phyloP scores from a whole-genome alignment of 2,888 invertebrate genomes.

The Melinaea marsaeus region DNA sequence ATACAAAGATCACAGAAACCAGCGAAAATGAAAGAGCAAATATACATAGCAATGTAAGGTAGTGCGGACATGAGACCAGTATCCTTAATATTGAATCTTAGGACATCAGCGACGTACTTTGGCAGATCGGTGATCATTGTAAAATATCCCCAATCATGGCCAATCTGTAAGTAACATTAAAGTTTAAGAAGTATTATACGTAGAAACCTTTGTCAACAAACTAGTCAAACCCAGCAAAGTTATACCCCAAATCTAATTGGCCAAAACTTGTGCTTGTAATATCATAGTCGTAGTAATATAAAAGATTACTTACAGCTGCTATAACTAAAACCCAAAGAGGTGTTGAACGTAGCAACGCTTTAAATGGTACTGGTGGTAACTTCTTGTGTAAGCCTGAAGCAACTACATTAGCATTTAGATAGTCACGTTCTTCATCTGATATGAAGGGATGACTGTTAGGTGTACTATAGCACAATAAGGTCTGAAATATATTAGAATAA shows the following conservation, averaged over 20 bases:
- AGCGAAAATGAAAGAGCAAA: conserved; percentile 79
- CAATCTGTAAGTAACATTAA: conserved; percentile 59
- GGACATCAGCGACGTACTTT: conserved; percentile 81
- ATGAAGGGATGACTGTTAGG: conserved; percentile 75
- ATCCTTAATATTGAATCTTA: conserved; percentile 80
- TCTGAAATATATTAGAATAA: conserved; percentile 40
- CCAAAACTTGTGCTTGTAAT: too few relatives aligned
- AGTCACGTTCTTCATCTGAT: conserved; percentile 68
- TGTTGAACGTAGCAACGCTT: conserved; percentile 78
- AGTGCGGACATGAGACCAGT: conserved; percentile 81
- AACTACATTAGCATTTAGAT: conserved; percentile 72
- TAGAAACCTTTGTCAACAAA: too few relatives aligned
- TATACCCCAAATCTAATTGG: too few relatives aligned
- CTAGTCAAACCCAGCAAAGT: too few relatives aligned
- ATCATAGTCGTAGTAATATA: too few relatives aligned
- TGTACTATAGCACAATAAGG: conserved; percentile 67
- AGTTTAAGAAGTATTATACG: too few relatives aligned
- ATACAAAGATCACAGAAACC: conserved; percentile 82
- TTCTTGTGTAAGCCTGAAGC: conserved; percentile 73
- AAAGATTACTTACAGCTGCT: conserved; percentile 80
- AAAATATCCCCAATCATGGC: conserved; percentile 83
- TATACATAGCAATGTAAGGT: conserved; percentile 82
- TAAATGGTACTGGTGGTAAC: conserved; percentile 82
- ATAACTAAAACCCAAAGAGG: conserved; percentile 84
- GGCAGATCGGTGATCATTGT: conserved; percentile 84